phyloP scores from a whole-genome alignment of 2,888 invertebrate genomes.

The Drosophila cracens region DNA sequence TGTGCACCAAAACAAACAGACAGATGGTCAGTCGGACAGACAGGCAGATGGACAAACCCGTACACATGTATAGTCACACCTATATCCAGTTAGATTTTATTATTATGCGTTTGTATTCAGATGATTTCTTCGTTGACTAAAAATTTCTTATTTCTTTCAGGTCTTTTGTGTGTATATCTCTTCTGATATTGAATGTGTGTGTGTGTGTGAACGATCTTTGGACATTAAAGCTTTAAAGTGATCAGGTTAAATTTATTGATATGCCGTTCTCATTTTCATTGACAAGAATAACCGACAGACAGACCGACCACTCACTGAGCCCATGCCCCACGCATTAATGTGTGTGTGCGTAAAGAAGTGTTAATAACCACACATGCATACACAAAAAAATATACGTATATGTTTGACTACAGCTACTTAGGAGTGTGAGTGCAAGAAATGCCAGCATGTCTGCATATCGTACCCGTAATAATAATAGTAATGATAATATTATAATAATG shows the following conservation, averaged over 20 bases:
- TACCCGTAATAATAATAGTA: background rate
- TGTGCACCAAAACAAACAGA: slow-evolving; percentile 12
- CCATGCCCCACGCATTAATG: slow-evolving; percentile 19
- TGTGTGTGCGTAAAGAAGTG: background rate
- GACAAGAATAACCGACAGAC: slow-evolving; percentile 36
- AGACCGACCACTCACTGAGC: slow-evolving; percentile 18
- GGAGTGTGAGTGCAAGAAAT: background rate
- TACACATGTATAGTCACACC: slow-evolving; percentile 38
- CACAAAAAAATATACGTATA: background rate
- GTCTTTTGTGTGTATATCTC: slow-evolving; percentile 11
- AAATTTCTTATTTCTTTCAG: slow-evolving; percentile 32
- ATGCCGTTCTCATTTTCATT: slow-evolving; percentile 53
- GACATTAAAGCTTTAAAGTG: slow-evolving; percentile 31
- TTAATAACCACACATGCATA: slow-evolving; percentile 4
- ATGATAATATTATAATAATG: slow-evolving; percentile 1
- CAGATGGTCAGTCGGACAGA: slow-evolving; percentile 3
- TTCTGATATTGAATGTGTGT: slow-evolving; percentile 18
- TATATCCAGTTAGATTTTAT: slow-evolving; percentile 45
- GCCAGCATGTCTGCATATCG: background rate
- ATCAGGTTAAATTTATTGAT: slow-evolving; percentile 59
- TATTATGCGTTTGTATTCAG: slow-evolving; percentile 31
- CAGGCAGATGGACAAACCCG: slow-evolving; percentile 2
- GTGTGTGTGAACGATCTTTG: slow-evolving; percentile 18
- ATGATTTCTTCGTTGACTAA: slow-evolving; percentile 31
- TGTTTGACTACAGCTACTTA: background rate